These are phyloP conservation scores for Drosophila stalkeri DNA, from an alignment of 2,888 invertebrate genomes.

Conservation along the genomic window DNA sequence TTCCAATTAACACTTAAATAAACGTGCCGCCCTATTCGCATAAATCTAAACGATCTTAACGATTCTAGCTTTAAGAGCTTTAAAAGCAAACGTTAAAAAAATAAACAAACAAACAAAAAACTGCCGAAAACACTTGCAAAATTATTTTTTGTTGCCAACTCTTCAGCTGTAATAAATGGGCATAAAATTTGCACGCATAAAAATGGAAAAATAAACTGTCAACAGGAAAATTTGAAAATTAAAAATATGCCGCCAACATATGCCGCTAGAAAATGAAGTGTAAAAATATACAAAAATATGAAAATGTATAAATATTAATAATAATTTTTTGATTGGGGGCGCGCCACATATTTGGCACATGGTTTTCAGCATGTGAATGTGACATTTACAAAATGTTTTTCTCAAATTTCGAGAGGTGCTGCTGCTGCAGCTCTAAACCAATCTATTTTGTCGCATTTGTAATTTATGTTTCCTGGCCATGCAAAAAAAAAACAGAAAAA, in stretches of 20 bases:
- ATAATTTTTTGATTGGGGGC: slow-evolving; percentile 50
- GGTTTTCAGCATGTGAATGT: slow-evolving; percentile 74
- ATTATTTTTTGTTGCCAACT: slow-evolving; percentile 32
- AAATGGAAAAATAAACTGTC: slow-evolving; percentile 42
- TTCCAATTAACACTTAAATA: slow-evolving; percentile 16
- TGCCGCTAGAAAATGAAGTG: background rate
- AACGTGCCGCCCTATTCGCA: slow-evolving; percentile 19
- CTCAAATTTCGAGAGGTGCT: slow-evolving; percentile 45
- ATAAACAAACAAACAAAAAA: slow-evolving; percentile 20
- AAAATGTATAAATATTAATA: slow-evolving; percentile 42
- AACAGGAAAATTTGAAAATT: slow-evolving; percentile 32
- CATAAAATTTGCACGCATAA: slow-evolving; percentile 66
- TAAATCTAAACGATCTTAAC: slow-evolving; percentile 40
- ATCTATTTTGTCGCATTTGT: slow-evolving; percentile 56
- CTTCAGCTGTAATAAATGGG: slow-evolving; percentile 51
- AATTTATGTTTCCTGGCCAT: slow-evolving; percentile 80
- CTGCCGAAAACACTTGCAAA: slow-evolving; percentile 44
- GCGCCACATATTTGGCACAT: slow-evolving; percentile 70
- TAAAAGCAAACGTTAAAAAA: slow-evolving; percentile 20
- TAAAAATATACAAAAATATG: background rate
- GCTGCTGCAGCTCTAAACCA: slow-evolving; percentile 41
- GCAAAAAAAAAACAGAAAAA: slow-evolving; percentile 2
- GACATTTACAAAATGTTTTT: slow-evolving; percentile 77
- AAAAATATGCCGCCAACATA: slow-evolving; percentile 52
- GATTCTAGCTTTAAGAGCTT: slow-evolving; percentile 32